A percentile compares a stretch with the other conserved stretches of the same genome.
Evolutionary conservation across 2,113 vertebrate species (phyloP).

Genomic region (Thalassoma bifasciatum): DNA sequence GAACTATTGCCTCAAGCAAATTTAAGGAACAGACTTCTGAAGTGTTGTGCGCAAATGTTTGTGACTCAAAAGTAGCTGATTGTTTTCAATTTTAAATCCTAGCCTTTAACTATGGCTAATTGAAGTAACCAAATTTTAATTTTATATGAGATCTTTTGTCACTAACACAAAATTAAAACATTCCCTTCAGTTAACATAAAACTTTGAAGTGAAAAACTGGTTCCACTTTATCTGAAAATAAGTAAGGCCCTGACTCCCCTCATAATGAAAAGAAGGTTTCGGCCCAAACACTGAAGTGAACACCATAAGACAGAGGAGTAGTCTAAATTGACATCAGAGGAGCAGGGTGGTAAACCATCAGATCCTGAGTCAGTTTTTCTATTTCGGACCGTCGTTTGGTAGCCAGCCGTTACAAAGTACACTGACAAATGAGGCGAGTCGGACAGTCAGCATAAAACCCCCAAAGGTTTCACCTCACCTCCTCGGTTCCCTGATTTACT

Average conservation of each 20-base stretch:
- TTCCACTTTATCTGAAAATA: no score
- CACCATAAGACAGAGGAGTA: background rate
- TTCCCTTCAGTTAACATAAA: no score
- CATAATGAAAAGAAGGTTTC: no score
- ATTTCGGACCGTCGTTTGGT: slow-evolving; percentile 20
- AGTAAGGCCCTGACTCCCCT: no score
- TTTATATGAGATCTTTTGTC: background rate
- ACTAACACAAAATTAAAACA: no score
- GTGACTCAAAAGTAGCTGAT: no score
- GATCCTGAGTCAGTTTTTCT: slow-evolving; percentile 30
- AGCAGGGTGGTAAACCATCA: slow-evolving; percentile 9
- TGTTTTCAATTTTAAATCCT: background rate
- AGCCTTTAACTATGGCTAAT: background rate
- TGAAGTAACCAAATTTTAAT: background rate
- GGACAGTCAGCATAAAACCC: slow-evolving; percentile 39
- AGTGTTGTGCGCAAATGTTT: no score
- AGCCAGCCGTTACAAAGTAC: slow-evolving; percentile 31
- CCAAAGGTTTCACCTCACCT: slow-evolving; percentile 46
- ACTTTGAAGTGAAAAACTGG: background rate
- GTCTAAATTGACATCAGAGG: background rate
- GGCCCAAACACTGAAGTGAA: background rate
- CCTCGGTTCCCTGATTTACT: slow-evolving; percentile 42
- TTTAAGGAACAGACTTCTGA: background rate
- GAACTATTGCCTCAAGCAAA: background rate
- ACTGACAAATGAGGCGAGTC: slow-evolving; percentile 60